Conservation (phyloP, 2,797 vertebrate species). For the Pempheris klunzingeri region DNA sequence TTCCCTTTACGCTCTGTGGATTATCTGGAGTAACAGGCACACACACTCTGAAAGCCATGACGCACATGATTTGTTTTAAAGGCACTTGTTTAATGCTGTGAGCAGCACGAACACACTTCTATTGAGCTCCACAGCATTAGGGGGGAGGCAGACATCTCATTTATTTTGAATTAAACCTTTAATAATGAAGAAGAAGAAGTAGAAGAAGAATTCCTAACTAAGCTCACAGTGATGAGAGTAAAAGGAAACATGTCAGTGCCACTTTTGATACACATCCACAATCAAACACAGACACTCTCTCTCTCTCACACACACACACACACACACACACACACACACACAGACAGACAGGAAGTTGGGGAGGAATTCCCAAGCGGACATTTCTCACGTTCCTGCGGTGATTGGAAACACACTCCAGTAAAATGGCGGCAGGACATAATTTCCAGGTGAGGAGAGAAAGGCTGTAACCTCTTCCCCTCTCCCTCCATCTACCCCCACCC, state of each 20-base stretch:
- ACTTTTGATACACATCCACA: constrained; percentile 13
- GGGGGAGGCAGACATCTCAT: neutral
- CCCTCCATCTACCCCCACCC: constrained; percentile 74
- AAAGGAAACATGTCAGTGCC: neutral
- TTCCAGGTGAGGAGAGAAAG: constrained; percentile 98
- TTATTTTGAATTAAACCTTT: neutral
- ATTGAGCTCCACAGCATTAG: neutral
- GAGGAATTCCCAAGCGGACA: constrained; percentile 86
- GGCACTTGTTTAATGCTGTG: neutral
- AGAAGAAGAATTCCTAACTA: neutral
- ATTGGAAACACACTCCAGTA: constrained; percentile 90
- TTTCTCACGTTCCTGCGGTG: constrained; percentile 91
- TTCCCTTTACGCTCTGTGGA: neutral
- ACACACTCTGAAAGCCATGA: neutral
- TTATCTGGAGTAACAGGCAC: neutral
- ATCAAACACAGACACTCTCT: constrained; percentile 26
- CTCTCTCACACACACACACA: neutral
- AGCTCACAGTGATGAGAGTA: neutral
- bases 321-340: constrained; percentile 19
- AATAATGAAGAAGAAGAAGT: neutral
- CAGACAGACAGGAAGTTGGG: constrained; percentile 78
- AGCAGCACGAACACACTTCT: neutral
- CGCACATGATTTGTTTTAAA: too few relatives aligned
- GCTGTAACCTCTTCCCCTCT: constrained; percentile 86
- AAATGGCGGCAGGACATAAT: constrained; percentile 91